These are phyloP conservation scores for Ctenosaura bakeri DNA, from an alignment of 2,797 vertebrate genomes.

Conservation along the genomic window DNA sequence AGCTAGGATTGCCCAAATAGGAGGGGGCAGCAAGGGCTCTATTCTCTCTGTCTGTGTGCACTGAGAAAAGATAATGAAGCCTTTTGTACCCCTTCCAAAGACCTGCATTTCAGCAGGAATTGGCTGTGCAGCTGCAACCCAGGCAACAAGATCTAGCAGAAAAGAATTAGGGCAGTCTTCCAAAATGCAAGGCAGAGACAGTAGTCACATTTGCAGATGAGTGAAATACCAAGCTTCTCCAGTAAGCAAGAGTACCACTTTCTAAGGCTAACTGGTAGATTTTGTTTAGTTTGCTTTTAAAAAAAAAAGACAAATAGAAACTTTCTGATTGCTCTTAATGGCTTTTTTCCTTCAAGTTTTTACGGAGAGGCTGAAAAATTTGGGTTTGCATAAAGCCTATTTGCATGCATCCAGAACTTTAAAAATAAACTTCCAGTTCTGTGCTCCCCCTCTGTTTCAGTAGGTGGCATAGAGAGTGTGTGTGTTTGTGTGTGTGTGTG, in stretches of 20 bases:
- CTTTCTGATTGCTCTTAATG: background rate
- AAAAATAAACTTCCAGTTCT: background rate
- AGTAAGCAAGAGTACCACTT: conserved; percentile 42
- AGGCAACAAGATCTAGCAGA: conserved; percentile 73
- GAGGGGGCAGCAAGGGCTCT: conserved; percentile 38
- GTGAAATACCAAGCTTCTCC: conserved; percentile 30
- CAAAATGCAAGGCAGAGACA: conserved; percentile 57
- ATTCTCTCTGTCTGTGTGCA: conserved; percentile 56
- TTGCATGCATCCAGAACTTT: background rate
- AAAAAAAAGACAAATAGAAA: background rate
- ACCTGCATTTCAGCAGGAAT: conserved; percentile 71
- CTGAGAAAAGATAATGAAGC: conserved; percentile 78
- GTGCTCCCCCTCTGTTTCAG: background rate
- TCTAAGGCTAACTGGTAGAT: conserved; percentile 26
- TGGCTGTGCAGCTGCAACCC: conserved; percentile 80
- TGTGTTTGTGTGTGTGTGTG: no score
- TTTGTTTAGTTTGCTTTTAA: background rate
- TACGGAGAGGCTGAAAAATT: background rate
- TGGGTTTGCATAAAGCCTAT: background rate
- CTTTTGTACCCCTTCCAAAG: conserved; percentile 77
- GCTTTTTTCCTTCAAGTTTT: background rate
- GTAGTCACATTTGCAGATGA: conserved; percentile 51
- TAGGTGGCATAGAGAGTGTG: no score
- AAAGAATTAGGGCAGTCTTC: conserved; percentile 78
- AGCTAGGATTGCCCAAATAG: conserved; percentile 21